A percentile compares a stretch with the other conserved stretches of the same genome.
Evolutionary conservation across 1,140 invertebrate species (phyloP).

Genomic region (Akabosia matsudoensis): DNA sequence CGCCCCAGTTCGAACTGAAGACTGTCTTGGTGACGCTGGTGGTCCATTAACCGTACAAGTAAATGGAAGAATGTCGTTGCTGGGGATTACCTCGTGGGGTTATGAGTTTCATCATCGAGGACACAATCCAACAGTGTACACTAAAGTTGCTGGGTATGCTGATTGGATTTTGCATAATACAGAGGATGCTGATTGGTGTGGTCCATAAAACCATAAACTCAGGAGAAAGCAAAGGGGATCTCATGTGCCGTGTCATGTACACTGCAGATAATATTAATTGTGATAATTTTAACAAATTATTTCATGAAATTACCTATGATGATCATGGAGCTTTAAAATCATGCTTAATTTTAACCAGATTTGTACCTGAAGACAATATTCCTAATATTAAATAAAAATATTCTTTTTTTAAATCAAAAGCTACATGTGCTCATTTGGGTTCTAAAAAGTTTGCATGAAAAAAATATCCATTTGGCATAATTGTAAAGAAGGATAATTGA

Average conservation of each 20-base stretch:
- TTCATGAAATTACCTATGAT: not conserved
- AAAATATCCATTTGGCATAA: no score
- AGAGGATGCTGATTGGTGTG: constrained; percentile 41
- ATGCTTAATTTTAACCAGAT: no score
- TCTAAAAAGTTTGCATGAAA: no score
- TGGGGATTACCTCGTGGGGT: constrained; percentile 11
- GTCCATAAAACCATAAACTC: not conserved
- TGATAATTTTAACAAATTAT: not conserved
- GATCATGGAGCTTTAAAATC: no score
- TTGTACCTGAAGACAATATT: no score
- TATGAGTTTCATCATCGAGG: not conserved
- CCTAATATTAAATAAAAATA: no score
- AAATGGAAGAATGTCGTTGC: constrained; percentile 7
- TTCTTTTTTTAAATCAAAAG: no score
- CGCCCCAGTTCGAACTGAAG: not conserved
- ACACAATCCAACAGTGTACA: constrained; percentile 9
- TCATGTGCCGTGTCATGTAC: no score
- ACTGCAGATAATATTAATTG: not conserved
- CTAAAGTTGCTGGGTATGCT: constrained; percentile 6
- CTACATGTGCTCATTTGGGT: no score
- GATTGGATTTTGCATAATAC: constrained; percentile 35
- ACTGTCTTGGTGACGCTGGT: constrained; percentile 8
- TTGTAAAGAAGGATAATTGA: no score
- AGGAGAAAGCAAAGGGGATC: not conserved
- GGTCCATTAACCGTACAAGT: constrained; percentile 4